Base-by-base conservation (phyloP, 2,113 vertebrate species). In the Myrmecophaga tridactyla region DNA sequence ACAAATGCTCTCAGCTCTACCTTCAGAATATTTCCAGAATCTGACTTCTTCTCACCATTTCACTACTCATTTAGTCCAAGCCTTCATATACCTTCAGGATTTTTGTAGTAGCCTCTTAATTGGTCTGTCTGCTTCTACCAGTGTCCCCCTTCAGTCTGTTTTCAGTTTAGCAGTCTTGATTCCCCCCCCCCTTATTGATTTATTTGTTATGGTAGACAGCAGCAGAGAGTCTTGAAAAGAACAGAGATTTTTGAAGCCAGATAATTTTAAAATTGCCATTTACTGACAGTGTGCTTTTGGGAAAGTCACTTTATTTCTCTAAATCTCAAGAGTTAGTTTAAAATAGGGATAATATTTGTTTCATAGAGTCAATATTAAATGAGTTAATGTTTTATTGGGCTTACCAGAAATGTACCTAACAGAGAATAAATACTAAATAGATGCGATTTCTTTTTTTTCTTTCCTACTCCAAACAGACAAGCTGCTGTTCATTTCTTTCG, bases 331-430 rank as follows among this genome's bases (percentile, higher is more conserved):
- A 73, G 80, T 93, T 48, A 5, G 46, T 60, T 89, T 77, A 60
- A 83, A 92, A 88, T 92, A 43, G 20, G 41, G n/a, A 14, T 69
- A 60, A n/a, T 92, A 70, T 13, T 95, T 84, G 41, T 83, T 89
- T 84, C 41, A 69, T 69, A 36, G 69, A 89, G 84, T 83, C 87
- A 51, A 77, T 85, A 25, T 48, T 60, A 90, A 34, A 70, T 90
- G 41, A 81, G 77, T 60, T 76, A 76, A 83, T 41, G 12, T 69
- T 94, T 53, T 83, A 76, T 29, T 67, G 48, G 41, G 29, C 60
- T 63, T 51, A 76, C 21, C n/a, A 41, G 23, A 29, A 39, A 34
- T 56, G 43, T 23, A 51, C 2, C 76, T 48, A 92, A 21, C 34
- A 69, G 69, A 60, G 84, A 85, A 62, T 41, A 67, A 27, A 53